phyloP scores from a whole-genome alignment of 1,140 invertebrate genomes.

The Scaptomyza hsui region DNA sequence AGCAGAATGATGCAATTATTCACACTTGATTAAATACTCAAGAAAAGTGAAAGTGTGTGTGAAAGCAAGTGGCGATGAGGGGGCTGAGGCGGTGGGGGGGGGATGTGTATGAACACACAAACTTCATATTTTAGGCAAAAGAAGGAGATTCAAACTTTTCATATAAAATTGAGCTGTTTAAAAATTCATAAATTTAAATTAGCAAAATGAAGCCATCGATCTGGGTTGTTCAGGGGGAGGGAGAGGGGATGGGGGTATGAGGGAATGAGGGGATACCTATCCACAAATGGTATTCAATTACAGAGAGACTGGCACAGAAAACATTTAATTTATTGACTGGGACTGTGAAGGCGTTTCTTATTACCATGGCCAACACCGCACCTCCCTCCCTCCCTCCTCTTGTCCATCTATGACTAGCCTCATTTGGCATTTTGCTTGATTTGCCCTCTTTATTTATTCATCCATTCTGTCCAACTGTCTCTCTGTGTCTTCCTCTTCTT shows the following conservation, averaged over 20 bases:
- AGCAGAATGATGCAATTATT: constrained; percentile 82
- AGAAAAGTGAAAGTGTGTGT: constrained; percentile 81
- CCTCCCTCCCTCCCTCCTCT: not conserved
- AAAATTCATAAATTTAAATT: constrained; percentile 82
- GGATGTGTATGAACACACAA: not conserved
- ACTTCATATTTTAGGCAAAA: constrained; percentile 22
- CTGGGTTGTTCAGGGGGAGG: not conserved
- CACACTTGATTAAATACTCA: constrained; percentile 82
- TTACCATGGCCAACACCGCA: constrained; percentile 34
- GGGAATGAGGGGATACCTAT: constrained; percentile 3
- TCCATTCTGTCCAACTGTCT: constrained; percentile 43
- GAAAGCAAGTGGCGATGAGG: constrained; percentile 55
- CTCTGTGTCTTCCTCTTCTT: not conserved
- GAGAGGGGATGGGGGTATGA: not conserved
- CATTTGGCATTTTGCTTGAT: constrained; percentile 79
- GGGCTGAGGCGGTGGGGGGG: not conserved
- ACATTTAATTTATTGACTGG: constrained; percentile 54
- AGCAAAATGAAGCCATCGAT: constrained; percentile 68
- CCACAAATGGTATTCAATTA: constrained; percentile 42
- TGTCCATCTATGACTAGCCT: constrained; percentile 68
- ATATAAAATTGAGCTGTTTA: constrained; percentile 71
- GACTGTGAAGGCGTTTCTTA: constrained; percentile 44
- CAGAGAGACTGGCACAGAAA: constrained; percentile 42
- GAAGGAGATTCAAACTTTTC: too few relatives aligned
- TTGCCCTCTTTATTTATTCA: constrained; percentile 81